Evolutionary conservation across 2,888 invertebrate species (phyloP), one percentile per base, ranked within the genome.

Genomic region (Artemia sinica): DNA sequence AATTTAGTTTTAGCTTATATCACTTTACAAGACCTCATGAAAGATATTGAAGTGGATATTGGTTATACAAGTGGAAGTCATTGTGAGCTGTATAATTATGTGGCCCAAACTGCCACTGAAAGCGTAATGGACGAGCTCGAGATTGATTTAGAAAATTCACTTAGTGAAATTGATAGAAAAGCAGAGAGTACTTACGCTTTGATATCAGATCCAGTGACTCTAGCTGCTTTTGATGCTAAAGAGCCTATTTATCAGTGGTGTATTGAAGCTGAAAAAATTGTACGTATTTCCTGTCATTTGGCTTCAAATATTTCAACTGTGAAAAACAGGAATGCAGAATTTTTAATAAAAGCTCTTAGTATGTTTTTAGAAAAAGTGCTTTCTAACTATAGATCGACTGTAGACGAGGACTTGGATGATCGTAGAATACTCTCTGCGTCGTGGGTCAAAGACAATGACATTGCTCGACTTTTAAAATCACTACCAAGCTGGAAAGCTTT

Each of bases 401-500:
- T 88, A 0, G 87, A 87, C 75, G 85, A 86, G 0, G 87, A 87
- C 74, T 82, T 85, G 0, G 88, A 89, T 75, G 88, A 89, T 74
- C 84, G 86, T 73, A 80, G 86, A 71, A 86, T 91, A 70, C 87
- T 89, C 73, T 89, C 88, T 74, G 88, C 89, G 1, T 85, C 86
- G 12, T 91, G 94, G 94, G 83, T 94, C 1, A 90, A 91, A 73
- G 95, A 96, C 78, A 92, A 92, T 74, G 95, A 96, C 76, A 94
- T 96, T 71, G 91, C 88, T 76, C 81, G 94, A 69, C 91, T 94
- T 79, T 83, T 96, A 72, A 85, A 86, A 78, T 85, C 87, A 41
- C 78, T 91, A 68, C 91, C 91, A 0, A 91, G 89, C 75, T 87
- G 86, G 86, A 81, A 83, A 66, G 84, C 85, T 75, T 78, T 86